Evolutionary conservation across 2,888 invertebrate species (phyloP).

Genomic region (Pseudococcus longispinus): DNA sequence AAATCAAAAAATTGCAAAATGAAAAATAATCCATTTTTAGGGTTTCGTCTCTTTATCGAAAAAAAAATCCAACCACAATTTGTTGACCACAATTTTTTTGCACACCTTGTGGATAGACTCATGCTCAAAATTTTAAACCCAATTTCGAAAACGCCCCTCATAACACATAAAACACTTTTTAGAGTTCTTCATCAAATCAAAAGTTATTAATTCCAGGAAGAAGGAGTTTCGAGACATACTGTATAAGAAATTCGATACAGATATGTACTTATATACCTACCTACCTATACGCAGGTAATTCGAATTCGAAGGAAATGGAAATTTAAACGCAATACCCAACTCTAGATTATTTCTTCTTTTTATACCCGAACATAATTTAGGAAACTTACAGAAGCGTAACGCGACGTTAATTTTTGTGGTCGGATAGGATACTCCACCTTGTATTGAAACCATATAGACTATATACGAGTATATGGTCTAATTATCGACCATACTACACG

Average conservation of each 20-base stretch:
- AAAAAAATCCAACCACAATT: too few relatives aligned
- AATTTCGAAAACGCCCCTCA: too few relatives aligned
- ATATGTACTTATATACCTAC: not conserved
- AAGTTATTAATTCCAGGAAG: not conserved
- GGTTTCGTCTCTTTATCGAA: too few relatives aligned
- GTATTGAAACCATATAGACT: not conserved
- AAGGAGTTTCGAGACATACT: not conserved
- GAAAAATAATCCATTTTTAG: too few relatives aligned
- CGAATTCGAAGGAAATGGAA: conserved; percentile 15
- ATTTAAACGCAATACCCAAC: not conserved
- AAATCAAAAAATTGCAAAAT: too few relatives aligned
- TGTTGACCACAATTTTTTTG: too few relatives aligned
- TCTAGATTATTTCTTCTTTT: conserved; percentile 13
- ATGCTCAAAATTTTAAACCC: too few relatives aligned
- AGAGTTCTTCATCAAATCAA: not conserved
- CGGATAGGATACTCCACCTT: conserved; percentile 44
- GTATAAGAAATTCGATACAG: not conserved
- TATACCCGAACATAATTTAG: conserved; percentile 16
- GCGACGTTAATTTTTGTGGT: conserved; percentile 34
- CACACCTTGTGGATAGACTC: too few relatives aligned
- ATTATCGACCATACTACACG: conserved; percentile 1
- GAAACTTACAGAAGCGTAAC: conserved; percentile 37
- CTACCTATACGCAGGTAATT: not conserved
- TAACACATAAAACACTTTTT: too few relatives aligned
- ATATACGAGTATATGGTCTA: not conserved